Percentiles rank a stretch among this genome's conserved stretches.
These are phyloP conservation scores for Ditula angustiorana DNA, from an alignment of 2,888 invertebrate genomes.

Conservation along the genomic window DNA sequence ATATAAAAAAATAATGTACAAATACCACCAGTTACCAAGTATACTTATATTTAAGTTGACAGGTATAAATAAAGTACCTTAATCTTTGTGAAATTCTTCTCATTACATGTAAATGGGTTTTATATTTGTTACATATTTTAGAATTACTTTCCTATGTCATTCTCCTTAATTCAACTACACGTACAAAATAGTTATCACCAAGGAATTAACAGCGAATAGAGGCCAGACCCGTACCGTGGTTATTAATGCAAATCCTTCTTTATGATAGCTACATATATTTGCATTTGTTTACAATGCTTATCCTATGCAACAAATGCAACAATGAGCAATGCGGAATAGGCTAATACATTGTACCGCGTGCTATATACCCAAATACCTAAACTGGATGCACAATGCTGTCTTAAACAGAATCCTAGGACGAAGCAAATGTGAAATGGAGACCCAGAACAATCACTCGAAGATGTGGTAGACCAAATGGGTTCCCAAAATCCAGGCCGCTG, in stretches of 20 bases:
- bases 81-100: too few relatives aligned
- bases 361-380: slow-evolving; percentile 19
- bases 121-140: too few relatives aligned
- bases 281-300: slow-evolving; percentile 64
- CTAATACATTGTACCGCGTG: neutral
- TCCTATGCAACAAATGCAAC: slow-evolving; percentile 41
- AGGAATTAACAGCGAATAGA: slow-evolving; percentile 23
- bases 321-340: slow-evolving; percentile 41
- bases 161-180: neutral
- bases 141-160: too few relatives aligned
- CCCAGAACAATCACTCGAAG: too few relatives aligned
- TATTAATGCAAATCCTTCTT: slow-evolving; percentile 39
- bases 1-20: too few relatives aligned
- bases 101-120: too few relatives aligned
- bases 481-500: too few relatives aligned
- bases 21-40: too few relatives aligned
- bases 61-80: too few relatives aligned
- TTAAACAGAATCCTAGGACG: slow-evolving; percentile 6
- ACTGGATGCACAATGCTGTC: slow-evolving; percentile 5
- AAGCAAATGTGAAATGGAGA: neutral
- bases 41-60: too few relatives aligned
- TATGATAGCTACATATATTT: slow-evolving; percentile 55
- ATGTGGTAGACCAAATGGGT: too few relatives aligned
- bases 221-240: slow-evolving; percentile 15
- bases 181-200: slow-evolving; percentile 25